Evolutionary conservation across 2,797 vertebrate genomes (phyloP).

Genomic region (Pogoniulus pusillus): DNA sequence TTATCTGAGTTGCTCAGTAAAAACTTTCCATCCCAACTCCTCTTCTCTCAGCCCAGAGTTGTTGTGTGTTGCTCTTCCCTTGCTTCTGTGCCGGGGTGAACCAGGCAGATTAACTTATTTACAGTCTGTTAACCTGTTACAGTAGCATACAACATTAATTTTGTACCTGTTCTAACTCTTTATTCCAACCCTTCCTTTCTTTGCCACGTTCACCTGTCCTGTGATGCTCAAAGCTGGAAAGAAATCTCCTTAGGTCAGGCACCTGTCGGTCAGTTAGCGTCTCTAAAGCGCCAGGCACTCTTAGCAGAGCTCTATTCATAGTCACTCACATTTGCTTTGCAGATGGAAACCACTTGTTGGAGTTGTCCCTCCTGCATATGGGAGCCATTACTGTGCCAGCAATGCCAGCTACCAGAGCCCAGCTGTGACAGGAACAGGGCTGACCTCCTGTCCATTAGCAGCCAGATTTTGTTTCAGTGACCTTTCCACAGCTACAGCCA

Average conservation of each 20-base stretch:
- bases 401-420: slow-evolving; percentile 10
- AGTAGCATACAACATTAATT: not conserved
- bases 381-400: not conserved
- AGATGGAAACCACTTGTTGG: slow-evolving; percentile 1
- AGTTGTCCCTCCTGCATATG: not conserved
- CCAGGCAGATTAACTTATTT: no score
- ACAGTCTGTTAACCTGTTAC: not conserved
- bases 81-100: no score
- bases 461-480: not conserved
- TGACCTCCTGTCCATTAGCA: not conserved
- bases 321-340: slow-evolving; percentile 40
- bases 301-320: not conserved
- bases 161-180: not conserved
- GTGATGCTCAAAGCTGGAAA: not conserved
- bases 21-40: no score
- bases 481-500: slow-evolving; percentile 19
- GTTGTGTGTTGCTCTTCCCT: no score
- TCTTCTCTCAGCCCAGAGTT: no score
- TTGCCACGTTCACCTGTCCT: not conserved
- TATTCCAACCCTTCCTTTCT: not conserved
- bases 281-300: not conserved
- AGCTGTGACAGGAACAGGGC: not conserved
- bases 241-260: not conserved
- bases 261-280: not conserved
- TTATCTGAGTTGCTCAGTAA: no score